Evolutionary conservation across 1,140 invertebrate species (phyloP).

Genomic region (Venturia canescens): DNA sequence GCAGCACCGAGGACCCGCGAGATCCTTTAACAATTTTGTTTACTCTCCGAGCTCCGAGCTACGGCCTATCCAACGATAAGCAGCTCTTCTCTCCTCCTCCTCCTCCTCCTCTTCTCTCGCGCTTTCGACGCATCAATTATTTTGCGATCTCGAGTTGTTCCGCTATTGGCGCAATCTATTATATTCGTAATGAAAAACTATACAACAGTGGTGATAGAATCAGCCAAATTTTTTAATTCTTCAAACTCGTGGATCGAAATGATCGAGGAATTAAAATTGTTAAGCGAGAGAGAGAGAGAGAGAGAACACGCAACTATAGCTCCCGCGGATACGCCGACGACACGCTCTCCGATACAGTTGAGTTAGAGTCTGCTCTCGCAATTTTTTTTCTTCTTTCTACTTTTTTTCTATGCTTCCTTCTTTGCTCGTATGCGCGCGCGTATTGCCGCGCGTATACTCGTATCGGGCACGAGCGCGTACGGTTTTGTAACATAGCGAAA

Average conservation of each 20-base stretch:
- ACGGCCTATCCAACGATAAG: too few species aligned
- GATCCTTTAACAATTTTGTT: not conserved
- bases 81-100: too few species aligned
- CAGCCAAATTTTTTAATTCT: not conserved
- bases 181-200: too few species aligned
- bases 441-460: too few species aligned
- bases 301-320: slow-evolving; percentile 35
- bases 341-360: slow-evolving; percentile 50
- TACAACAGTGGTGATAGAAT: not conserved
- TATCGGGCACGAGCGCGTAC: too few species aligned
- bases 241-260: not conserved
- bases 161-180: too few species aligned
- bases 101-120: too few species aligned
- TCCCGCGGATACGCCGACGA: slow-evolving; percentile 49
- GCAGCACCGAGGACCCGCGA: too few species aligned
- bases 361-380: slow-evolving; percentile 43
- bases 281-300: slow-evolving; percentile 27
- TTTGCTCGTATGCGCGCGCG: too few species aligned
- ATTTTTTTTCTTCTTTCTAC: slow-evolving; percentile 35
- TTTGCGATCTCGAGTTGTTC: too few species aligned
- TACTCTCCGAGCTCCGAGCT: not conserved
- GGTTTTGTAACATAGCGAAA: not conserved
- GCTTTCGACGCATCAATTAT: too few species aligned
- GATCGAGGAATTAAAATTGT: slow-evolving; percentile 10
- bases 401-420: slow-evolving; percentile 42